A percentile compares a stretch with the other conserved stretches of the same genome.
Evolutionary conservation across 2,888 invertebrate genomes (phyloP).

Genomic region (Pterostichus madidus): DNA sequence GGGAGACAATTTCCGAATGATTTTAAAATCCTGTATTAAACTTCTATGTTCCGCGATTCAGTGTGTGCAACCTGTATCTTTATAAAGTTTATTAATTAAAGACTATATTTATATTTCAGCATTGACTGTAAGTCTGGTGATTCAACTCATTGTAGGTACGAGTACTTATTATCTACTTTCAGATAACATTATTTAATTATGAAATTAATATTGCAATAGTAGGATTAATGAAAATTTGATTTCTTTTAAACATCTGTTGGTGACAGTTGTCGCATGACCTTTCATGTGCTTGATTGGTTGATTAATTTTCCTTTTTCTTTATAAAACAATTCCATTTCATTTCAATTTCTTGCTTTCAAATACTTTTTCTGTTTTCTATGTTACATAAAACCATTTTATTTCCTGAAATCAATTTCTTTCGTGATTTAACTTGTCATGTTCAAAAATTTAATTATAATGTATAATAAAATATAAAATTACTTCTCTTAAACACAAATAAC

Average conservation of each 20-base stretch:
- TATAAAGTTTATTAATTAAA: too few relatives aligned
- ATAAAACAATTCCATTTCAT: constrained; percentile 35
- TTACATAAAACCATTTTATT: constrained; percentile 13
- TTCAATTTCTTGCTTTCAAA: constrained; percentile 14
- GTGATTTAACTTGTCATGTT: constrained; percentile 13
- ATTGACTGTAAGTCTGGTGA: too few relatives aligned
- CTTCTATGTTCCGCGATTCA: too few relatives aligned
- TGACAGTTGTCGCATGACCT: constrained; percentile 17
- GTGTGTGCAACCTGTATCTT: too few relatives aligned
- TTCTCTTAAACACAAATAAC: background rate
- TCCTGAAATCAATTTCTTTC: constrained; percentile 25
- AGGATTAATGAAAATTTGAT: constrained; percentile 18
- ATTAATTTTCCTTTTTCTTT: constrained; percentile 38
- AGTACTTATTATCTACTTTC: too few relatives aligned
- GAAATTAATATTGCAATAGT: too few relatives aligned
- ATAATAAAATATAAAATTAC: background rate
- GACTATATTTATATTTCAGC: too few relatives aligned
- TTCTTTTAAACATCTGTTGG: background rate
- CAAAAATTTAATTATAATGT: constrained; percentile 25
- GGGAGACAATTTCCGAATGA: too few relatives aligned
- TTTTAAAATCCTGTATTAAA: too few relatives aligned
- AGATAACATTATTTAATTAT: too few relatives aligned
- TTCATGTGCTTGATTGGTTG: constrained; percentile 33
- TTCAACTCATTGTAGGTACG: too few relatives aligned
- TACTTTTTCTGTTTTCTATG: constrained; percentile 21